These are phyloP conservation scores for Lerema accius DNA, from an alignment of 1,140 invertebrate species.

Conservation along the genomic window DNA sequence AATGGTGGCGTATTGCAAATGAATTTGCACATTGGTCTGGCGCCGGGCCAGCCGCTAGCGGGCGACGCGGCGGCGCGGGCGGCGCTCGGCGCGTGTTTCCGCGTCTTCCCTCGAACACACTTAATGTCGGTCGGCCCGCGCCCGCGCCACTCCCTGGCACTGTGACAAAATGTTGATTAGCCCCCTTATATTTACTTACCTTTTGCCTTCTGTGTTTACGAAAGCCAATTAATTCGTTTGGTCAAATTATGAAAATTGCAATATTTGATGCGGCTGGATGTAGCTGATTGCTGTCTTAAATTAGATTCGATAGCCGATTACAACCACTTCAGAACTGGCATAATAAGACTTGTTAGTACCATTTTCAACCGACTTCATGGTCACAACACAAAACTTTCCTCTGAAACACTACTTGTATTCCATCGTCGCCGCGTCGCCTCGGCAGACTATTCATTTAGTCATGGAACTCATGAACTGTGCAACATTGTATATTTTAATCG, in stretches of 20 bases:
- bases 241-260: no score
- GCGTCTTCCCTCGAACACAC: neutral
- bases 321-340: neutral
- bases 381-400: no score
- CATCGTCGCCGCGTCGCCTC: no score
- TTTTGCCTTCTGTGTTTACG: slow-evolving; percentile 3
- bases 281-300: no score
- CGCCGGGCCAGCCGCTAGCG: slow-evolving; percentile 43
- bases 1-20: slow-evolving; percentile 58
- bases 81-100: slow-evolving; percentile 3
- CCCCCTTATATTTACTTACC: slow-evolving; percentile 16
- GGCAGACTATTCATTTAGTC: neutral
- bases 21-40: slow-evolving; percentile 68
- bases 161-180: slow-evolving; percentile 31
- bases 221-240: no score
- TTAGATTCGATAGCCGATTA: no score
- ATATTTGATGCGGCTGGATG: no score
- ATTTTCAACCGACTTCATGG: no score
- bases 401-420: no score
- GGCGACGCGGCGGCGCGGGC: slow-evolving; percentile 41
- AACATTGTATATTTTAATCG: neutral
- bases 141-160: slow-evolving; percentile 20
- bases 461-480: neutral
- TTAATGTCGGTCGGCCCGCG: neutral
- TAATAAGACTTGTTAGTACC: no score